phyloP scores from a whole-genome alignment of 2,113 vertebrate species.

The Hassar affinis region DNA sequence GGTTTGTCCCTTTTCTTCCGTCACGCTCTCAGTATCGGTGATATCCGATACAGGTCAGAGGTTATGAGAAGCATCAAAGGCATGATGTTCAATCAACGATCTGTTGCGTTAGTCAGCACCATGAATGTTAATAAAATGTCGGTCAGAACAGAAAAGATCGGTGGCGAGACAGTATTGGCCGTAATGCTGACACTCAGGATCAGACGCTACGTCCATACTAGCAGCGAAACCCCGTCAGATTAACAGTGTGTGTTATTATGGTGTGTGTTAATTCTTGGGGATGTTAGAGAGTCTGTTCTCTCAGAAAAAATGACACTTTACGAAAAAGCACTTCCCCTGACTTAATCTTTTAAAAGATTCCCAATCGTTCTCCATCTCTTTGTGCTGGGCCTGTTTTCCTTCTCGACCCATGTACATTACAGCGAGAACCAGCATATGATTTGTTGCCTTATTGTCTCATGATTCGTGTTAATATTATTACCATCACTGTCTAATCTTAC shows the following conservation, averaged over 20 bases:
- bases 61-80: background rate
- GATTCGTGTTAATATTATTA: slow-evolving; percentile 56
- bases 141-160: background rate
- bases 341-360: slow-evolving; percentile 38
- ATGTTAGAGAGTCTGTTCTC: slow-evolving; percentile 40
- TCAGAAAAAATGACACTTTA: slow-evolving; percentile 52
- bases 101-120: background rate
- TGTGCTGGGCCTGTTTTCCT: background rate
- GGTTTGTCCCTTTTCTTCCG: slow-evolving; percentile 52
- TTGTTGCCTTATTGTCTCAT: slow-evolving; percentile 69
- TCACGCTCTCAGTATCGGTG: background rate
- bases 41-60: slow-evolving; percentile 3
- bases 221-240: background rate
- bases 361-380: slow-evolving; percentile 41
- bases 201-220: background rate
- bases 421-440: slow-evolving; percentile 68
- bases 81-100: background rate
- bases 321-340: slow-evolving; percentile 32
- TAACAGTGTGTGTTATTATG: background rate
- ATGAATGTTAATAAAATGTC: background rate
- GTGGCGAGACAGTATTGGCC: background rate
- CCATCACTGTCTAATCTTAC: slow-evolving; percentile 57
- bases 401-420: slow-evolving; percentile 57
- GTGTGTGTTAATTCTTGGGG: slow-evolving; percentile 10
- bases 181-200: background rate